phyloP scores from a whole-genome alignment of 2,113 vertebrate genomes.

The Clarias gariepinus region DNA sequence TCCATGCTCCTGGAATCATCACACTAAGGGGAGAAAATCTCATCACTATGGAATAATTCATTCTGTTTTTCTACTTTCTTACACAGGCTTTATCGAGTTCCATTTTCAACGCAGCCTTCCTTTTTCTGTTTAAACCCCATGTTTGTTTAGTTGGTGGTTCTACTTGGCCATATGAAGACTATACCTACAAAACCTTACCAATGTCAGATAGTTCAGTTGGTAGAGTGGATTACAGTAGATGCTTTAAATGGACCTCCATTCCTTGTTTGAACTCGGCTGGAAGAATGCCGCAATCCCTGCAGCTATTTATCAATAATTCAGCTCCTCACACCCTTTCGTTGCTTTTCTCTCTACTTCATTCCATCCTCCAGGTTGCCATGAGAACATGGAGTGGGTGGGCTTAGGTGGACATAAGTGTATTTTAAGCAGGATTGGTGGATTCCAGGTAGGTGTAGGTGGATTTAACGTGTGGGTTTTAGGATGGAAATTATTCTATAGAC shows the following conservation, averaged over 20 bases:
- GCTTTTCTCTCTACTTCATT: neutral
- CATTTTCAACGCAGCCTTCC: neutral
- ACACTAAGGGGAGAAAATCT: neutral
- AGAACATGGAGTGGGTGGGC: neutral
- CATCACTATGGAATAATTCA: neutral
- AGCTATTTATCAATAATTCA: slow-evolving; percentile 14
- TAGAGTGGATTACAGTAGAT: too few species aligned
- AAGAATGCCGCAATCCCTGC: neutral
- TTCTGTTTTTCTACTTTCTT: neutral
- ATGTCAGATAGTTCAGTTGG: too few species aligned
- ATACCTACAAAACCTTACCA: neutral
- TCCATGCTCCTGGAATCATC: neutral
- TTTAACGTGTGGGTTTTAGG: neutral
- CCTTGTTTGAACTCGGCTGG: too few species aligned
- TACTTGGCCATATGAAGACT: neutral
- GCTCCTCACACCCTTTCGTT: neutral
- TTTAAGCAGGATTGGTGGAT: neutral
- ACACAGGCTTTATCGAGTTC: neutral
- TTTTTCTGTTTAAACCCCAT: neutral
- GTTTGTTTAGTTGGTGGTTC: neutral
- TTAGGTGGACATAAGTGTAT: neutral
- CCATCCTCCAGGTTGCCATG: too few species aligned
- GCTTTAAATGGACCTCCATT: too few species aligned
- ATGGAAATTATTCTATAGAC: neutral
- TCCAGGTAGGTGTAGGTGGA: neutral